Conservation (phyloP, 2,797 vertebrate species). For the Sebastes cheni region DNA sequence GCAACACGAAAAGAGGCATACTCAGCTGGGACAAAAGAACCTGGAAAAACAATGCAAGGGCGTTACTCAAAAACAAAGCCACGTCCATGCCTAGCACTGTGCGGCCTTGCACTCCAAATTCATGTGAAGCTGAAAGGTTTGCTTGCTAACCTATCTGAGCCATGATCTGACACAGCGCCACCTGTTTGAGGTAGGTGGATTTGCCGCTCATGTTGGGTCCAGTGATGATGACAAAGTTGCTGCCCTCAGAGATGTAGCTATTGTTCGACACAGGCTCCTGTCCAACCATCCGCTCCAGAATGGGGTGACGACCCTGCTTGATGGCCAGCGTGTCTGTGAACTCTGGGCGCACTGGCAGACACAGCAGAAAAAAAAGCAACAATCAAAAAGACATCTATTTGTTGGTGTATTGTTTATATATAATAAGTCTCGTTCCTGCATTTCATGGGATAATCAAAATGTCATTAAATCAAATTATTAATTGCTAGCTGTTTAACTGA, state of each 20-base stretch:
- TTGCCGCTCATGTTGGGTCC: conserved; percentile 99
- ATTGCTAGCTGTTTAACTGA: neutral
- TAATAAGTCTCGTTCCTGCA: neutral
- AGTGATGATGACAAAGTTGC: conserved; percentile 94
- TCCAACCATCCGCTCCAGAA: conserved; percentile 91
- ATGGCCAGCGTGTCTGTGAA: conserved; percentile 97
- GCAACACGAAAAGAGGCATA: conserved; percentile 93
- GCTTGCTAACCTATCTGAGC: conserved; percentile 92
- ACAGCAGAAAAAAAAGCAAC: conserved; percentile 18
- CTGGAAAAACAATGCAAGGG: conserved; percentile 70
- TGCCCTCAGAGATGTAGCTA: conserved; percentile 91
- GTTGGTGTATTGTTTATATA: neutral
- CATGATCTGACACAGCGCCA: conserved; percentile 97
- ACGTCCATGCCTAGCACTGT: neutral
- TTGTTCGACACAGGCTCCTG: conserved; percentile 93
- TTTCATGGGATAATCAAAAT: neutral
- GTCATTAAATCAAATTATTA: neutral
- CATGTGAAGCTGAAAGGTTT: neutral
- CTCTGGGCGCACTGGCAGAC: conserved; percentile 90
- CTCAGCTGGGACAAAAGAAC: conserved; percentile 94
- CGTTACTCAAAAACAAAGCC: neutral
- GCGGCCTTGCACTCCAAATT: neutral
- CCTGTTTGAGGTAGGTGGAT: conserved; percentile 96
- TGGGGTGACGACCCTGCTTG: conserved; percentile 94
- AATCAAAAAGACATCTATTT: neutral